A percentile compares a stretch with the other conserved stretches of the same genome.
Conservation (phyloP, 2,113 vertebrate genomes). For the Nicator chloris region DNA sequence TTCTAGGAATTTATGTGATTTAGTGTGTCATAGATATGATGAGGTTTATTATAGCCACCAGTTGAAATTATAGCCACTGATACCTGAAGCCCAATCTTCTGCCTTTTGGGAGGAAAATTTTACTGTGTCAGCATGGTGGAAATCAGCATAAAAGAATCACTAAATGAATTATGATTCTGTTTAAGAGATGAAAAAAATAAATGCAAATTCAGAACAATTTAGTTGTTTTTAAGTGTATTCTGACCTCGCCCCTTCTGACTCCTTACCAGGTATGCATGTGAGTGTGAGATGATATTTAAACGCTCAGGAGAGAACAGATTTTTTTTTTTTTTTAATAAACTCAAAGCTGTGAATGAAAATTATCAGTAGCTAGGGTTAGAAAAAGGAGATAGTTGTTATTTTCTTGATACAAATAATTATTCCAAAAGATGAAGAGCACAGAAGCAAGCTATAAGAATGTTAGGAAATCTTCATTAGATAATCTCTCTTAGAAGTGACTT, state of each 20-base stretch:
- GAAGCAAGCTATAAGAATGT: neutral
- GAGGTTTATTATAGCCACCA: neutral
- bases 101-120: neutral
- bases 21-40: neutral
- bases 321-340: neutral
- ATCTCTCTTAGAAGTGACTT: neutral
- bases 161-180: neutral
- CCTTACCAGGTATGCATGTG: neutral
- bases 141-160: neutral
- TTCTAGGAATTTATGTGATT: conserved; percentile 6
- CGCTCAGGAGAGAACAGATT: neutral
- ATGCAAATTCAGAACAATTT: neutral
- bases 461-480: neutral
- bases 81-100: neutral
- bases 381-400: neutral
- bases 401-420: neutral
- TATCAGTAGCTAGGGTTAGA: neutral
- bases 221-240: neutral
- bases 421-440: neutral
- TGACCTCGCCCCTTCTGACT: neutral
- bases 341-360: neutral
- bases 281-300: neutral
- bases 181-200: neutral
- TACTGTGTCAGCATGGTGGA: neutral
- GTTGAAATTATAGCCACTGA: neutral